These are phyloP conservation scores for Danaus plexippus DNA, from an alignment of 1,140 invertebrate species.

Conservation along the genomic window DNA sequence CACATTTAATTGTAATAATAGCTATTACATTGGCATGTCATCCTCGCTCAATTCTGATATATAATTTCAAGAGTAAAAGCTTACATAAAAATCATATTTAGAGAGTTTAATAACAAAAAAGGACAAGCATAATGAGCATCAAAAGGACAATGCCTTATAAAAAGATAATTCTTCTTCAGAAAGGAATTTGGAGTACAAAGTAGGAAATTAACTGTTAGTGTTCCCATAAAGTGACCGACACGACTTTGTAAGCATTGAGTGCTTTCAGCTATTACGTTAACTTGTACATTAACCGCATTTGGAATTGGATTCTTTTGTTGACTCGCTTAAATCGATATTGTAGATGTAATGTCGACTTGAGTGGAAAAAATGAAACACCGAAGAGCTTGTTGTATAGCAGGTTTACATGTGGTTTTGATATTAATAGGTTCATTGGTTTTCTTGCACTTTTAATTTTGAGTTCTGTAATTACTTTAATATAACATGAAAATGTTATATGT, in stretches of 20 bases:
- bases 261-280: constrained; percentile 69
- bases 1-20: too few relatives aligned
- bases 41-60: too few relatives aligned
- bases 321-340: constrained; percentile 38
- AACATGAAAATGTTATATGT: too few relatives aligned
- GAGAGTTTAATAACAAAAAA: constrained; percentile 34
- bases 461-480: too few relatives aligned
- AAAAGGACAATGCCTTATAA: too few relatives aligned
- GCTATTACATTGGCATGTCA: too few relatives aligned
- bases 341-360: constrained; percentile 2
- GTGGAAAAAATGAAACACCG: not conserved
- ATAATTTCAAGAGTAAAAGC: too few relatives aligned
- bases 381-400: not conserved
- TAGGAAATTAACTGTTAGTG: constrained; percentile 66
- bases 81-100: constrained; percentile 35
- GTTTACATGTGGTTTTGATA: too few relatives aligned
- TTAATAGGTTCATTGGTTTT: constrained; percentile 5
- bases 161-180: constrained; percentile 37
- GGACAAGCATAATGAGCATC: too few relatives aligned
- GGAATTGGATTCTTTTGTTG: constrained; percentile 40
- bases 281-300: constrained; percentile 60
- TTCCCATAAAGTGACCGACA: constrained; percentile 57
- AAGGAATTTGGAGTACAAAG: constrained; percentile 54
- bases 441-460: too few relatives aligned
- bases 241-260: constrained; percentile 67